phyloP scores from a whole-genome alignment of 92 coral and sea anemone species.

The Porites lobata region DNA sequence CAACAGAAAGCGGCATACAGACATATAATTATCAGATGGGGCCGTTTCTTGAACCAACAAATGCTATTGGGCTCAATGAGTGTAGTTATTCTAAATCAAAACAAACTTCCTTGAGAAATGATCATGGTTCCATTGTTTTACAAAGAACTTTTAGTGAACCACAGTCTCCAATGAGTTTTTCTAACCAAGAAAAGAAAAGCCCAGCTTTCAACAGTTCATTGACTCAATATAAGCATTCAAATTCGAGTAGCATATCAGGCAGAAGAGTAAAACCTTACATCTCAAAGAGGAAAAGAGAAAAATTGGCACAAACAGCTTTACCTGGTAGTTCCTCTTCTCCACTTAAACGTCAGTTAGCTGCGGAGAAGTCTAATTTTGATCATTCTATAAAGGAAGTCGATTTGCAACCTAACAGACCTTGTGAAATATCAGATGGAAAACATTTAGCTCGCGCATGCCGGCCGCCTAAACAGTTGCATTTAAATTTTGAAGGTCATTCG shows the following conservation, averaged over 20 bases:
- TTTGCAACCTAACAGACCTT: not conserved
- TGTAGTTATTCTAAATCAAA: not conserved
- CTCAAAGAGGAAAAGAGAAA: slow-evolving; percentile 71
- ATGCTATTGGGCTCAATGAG: not conserved
- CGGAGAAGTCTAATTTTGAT: not conserved
- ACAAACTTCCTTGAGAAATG: not conserved
- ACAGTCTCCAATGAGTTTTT: not conserved
- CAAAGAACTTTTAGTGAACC: not conserved
- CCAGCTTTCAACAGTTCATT: not conserved
- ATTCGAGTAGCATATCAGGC: not conserved
- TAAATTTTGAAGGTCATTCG: slow-evolving; percentile 76
- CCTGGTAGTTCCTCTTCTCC: not conserved
- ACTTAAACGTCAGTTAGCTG: not conserved
- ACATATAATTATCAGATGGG: not conserved
- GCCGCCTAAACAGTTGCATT: slow-evolving; percentile 65
- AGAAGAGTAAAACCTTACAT: slow-evolving; percentile 56
- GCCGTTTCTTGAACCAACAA: not conserved
- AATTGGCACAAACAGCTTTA: not conserved
- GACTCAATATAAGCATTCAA: not conserved
- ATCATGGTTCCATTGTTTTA: not conserved
- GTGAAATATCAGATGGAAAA: not conserved
- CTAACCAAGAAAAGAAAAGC: not conserved
- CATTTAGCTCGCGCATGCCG: slow-evolving; percentile 7
- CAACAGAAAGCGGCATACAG: not conserved
- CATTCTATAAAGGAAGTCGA: not conserved